Evolutionary conservation across 2,113 vertebrate species (phyloP).

Genomic region (Pao palembangensis): DNA sequence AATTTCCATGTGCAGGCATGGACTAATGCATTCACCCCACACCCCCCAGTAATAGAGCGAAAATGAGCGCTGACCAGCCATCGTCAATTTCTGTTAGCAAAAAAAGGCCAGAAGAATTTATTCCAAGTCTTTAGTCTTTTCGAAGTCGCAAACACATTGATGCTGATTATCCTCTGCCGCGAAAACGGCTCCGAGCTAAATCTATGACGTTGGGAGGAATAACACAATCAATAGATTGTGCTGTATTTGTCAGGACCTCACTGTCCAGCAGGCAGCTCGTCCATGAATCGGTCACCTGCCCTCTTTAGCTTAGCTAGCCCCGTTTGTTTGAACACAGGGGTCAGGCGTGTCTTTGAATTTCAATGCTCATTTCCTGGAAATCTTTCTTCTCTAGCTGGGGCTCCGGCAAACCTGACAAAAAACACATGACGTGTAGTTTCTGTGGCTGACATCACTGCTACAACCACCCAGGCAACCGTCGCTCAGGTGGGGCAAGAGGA

Average conservation of each 20-base stretch:
- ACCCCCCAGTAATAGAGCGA: slow-evolving; percentile 60
- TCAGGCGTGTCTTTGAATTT: no score
- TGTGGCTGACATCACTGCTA: slow-evolving; percentile 37
- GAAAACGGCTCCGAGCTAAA: neutral
- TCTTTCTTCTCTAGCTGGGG: neutral
- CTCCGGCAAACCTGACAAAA: no score
- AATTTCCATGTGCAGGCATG: slow-evolving; percentile 54
- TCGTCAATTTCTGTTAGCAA: slow-evolving; percentile 26
- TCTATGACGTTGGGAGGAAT: slow-evolving; percentile 15
- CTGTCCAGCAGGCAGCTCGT: neutral
- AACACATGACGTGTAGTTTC: no score
- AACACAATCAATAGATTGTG: slow-evolving; percentile 9
- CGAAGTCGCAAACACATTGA: no score
- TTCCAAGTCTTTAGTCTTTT: no score
- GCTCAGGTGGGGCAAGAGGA: slow-evolving; percentile 19
- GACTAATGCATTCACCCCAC: slow-evolving; percentile 58
- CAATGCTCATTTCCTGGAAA: no score
- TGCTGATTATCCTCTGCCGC: no score
- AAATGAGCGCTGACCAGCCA: slow-evolving; percentile 45
- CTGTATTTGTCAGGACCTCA: neutral
- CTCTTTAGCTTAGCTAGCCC: no score
- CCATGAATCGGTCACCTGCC: neutral
- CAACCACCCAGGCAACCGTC: slow-evolving; percentile 48
- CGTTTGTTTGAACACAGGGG: neutral
- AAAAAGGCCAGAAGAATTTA: no score